Evolutionary conservation across 2,797 vertebrate genomes (phyloP).

Genomic region (Liparis tanakae): DNA sequence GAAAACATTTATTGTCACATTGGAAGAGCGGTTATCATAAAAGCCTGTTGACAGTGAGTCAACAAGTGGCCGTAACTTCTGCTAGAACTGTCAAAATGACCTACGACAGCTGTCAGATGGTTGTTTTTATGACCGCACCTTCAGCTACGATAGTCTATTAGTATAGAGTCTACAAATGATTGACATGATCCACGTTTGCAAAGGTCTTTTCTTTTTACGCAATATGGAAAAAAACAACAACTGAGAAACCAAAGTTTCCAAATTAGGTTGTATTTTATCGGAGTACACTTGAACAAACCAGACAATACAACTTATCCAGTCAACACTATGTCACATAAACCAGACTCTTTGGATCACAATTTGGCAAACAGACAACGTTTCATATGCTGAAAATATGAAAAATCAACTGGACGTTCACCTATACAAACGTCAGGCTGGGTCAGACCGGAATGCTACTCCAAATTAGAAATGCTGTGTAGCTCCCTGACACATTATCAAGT

Average conservation of each 20-base stretch:
- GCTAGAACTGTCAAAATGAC: not conserved
- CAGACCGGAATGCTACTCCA: constrained; percentile 1
- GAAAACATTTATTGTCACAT: not conserved
- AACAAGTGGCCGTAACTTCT: not conserved
- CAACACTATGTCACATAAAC: constrained; percentile 1
- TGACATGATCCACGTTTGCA: not conserved
- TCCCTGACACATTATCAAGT: constrained; percentile 6
- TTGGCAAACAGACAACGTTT: not conserved
- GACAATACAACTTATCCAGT: constrained; percentile 25
- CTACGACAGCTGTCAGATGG: not conserved
- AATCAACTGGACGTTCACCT: not conserved
- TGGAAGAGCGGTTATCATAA: not conserved
- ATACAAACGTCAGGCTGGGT: constrained; percentile 2
- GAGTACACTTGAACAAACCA: constrained; percentile 21
- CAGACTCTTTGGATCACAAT: not conserved
- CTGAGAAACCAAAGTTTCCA: constrained; percentile 19
- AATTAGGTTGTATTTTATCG: constrained; percentile 34
- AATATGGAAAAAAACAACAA: not conserved
- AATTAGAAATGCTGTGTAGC: constrained; percentile 5
- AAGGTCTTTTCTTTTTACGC: not conserved
- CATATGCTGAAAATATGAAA: constrained; percentile 11
- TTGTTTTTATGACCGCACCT: not conserved
- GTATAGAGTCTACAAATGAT: not conserved
- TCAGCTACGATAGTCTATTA: not conserved
- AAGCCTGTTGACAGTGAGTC: not conserved